These are phyloP conservation scores for Chymomyza caudatula DNA, from an alignment of 2,888 invertebrate genomes.

Conservation along the genomic window DNA sequence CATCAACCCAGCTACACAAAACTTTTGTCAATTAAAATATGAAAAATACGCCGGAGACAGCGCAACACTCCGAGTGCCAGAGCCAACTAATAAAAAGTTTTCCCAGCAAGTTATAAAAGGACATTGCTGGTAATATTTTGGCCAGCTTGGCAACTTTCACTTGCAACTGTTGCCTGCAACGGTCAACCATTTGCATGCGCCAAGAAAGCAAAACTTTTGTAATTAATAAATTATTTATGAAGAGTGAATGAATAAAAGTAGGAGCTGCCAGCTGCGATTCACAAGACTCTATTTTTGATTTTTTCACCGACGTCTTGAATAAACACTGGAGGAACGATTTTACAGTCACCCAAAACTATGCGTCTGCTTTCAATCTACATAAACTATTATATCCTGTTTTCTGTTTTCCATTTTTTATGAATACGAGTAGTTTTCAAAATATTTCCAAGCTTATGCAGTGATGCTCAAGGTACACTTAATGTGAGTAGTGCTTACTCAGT, in stretches of 20 bases:
- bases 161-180: conserved; percentile 58
- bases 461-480: no score
- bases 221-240: conserved; percentile 71
- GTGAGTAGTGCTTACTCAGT: no score
- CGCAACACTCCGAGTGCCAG: conserved; percentile 40
- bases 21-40: conserved; percentile 71
- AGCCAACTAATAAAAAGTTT: conserved; percentile 68
- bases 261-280: conserved; percentile 51
- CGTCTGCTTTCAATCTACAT: no score
- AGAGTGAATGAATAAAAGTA: conserved; percentile 50
- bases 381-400: no score
- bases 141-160: conserved; percentile 42
- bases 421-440: no score
- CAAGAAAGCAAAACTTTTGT: conserved; percentile 57
- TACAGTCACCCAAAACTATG: no score
- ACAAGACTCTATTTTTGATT: conserved; percentile 44
- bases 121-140: conserved; percentile 62
- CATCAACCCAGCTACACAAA: conserved; percentile 62
- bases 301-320: conserved; percentile 57
- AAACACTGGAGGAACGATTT: conserved; percentile 47
- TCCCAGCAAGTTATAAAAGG: conserved; percentile 58
- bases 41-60: conserved; percentile 51
- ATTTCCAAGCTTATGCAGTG: no score
- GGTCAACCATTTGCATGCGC: background rate
- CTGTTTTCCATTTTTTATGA: no score